Base-by-base conservation (phyloP, 1,140 invertebrate genomes). In the Euwallacea similis region DNA sequence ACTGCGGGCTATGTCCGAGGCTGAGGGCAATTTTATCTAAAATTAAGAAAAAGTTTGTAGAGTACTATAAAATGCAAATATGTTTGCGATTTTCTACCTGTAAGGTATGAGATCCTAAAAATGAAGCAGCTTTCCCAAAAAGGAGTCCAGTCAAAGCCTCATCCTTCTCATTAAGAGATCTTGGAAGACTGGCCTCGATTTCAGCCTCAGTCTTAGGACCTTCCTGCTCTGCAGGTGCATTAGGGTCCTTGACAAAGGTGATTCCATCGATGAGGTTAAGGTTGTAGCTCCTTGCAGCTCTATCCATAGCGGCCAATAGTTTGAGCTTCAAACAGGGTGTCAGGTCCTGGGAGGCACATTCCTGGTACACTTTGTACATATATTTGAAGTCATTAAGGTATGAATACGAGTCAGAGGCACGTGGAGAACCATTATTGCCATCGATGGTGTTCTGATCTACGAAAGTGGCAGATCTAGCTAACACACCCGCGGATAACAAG, bases 301-400 rank as follows among this genome's bases (percentile, higher is more conserved):
- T 86, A 72, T 91, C 91, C 77, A 94, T 82, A 2, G 90, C 88
- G 2, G 88, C 86, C 0, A 91, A 82, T 21, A 93, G 79, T 78
- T 93, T 93, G 46, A 92, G 78, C 79, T 93, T 93, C 6, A 94
- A 81, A 74, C 92, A 94, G 16, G 89, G 87, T 58, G 87, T 87
- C 11, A 92, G 77, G 60, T 92, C 90, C 41, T 86, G 82, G 6
- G 85, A 87, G 33, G 88, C 85, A 82, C 92, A 93, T 72, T 93
- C 90, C 79, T 90, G 90, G 81, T 92, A 93, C 69, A 89, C 82
- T 78, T 87, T 85, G 71, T 86, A 87, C 58, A 87, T 80, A 68
- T 84, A 84, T 42, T 83, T 82, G 0, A 88, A 74, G 53, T 88
- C 87, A 9, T 83, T 82, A 42, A 87, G 81, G 50, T 81, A 86